Base-by-base conservation (phyloP, 1,140 invertebrate species). In the Drosophila serrata region DNA sequence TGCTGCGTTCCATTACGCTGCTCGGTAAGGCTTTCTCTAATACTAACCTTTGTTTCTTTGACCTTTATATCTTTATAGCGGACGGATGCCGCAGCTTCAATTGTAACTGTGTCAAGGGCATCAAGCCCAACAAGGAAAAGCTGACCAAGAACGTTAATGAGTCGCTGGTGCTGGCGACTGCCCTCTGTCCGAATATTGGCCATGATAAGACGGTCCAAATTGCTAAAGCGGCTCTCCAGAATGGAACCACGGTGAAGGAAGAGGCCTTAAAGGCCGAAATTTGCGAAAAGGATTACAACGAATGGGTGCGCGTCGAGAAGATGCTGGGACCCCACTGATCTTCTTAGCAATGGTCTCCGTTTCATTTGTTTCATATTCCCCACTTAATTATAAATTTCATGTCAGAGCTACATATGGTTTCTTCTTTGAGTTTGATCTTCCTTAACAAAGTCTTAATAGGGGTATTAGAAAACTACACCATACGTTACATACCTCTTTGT, bases 111-210 rank as follows among this genome's bases (percentile, higher is more conserved):
- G 97, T 99, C 0, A 93, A 94, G 43, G 99, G 98, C 57, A 99
- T 99, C 81, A 93, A 94, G 65, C 95, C 98, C 0, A 99, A 99
- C 93, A 94, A 93, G 46, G 96, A 96, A 0, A 94, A 95, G 43
- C 98, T 99, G 79, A 90, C 94, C 1, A 96, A 97, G 93, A 95
- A 98, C n/a, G 94, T 99, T 92, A 95, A 97, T 65, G 97, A 99
- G 92, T 99, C 98, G 46, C 94, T 99, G 37, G 99, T 99, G 98
- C 94, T 99, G 72, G 99, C 99, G 33, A 99, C 99, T 7, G 98
- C 99, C 6, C 95, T 99, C 11, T 99, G 99, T 94, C 98, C 98
- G 0, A 97, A 99, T 92, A 99, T 99, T 93, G 99, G 98, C 37
- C 99, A 99, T 92, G 99, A 99, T 92, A 99, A 99, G 94, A 96